Evolutionary conservation across 1,140 invertebrate genomes (phyloP), one percentile per base, ranked within the genome.

Genomic region (Drosophila sproati): DNA sequence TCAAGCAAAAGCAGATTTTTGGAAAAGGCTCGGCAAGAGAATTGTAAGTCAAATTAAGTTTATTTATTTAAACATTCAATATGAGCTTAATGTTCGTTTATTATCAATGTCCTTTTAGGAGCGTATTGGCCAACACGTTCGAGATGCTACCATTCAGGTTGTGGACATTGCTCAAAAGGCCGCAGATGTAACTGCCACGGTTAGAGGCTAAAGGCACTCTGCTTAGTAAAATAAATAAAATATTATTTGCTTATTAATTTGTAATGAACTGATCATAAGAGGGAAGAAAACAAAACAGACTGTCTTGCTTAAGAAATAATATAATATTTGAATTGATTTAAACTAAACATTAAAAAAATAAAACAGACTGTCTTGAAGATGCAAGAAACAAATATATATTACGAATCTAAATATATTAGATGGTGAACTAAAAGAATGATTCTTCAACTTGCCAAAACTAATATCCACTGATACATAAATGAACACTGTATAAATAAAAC

Each of bases 121-220:
- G 74, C 83, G 83, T 20, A 61, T 81, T 66, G 90, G 80, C 4
- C 82, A 91, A 28, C 64, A 91, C n/a, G 78, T 80, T 12, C 56
- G 85, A 10, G 89, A 91, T 87, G 89, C 90, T 35, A 71, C 73
- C 5, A 91, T 91, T 3, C 85, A 89, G 20, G 70, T 59, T 7
- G 20, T 91, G 12, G 80, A 55, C 7, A 60, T 91, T 7, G 89
- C 85, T 1, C 85, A 91, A 41, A 73, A 91, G 45, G 85, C 79
- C 3, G 88, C 87, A 3, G 85, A 85, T 82, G 88, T 90, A 5
- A 77, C 80, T 2, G 88, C 82, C 10, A 88, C 87, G 3, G 72
- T 56, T 1, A 37, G 74, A 8, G 82, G 82, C 48, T 82, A 28
- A 82, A 29, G 10, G 45, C 43, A 28, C 20, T 10, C 20, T 8